Conservation (phyloP, 2,888 invertebrate species). For the Ecdyonurus torrentis region DNA sequence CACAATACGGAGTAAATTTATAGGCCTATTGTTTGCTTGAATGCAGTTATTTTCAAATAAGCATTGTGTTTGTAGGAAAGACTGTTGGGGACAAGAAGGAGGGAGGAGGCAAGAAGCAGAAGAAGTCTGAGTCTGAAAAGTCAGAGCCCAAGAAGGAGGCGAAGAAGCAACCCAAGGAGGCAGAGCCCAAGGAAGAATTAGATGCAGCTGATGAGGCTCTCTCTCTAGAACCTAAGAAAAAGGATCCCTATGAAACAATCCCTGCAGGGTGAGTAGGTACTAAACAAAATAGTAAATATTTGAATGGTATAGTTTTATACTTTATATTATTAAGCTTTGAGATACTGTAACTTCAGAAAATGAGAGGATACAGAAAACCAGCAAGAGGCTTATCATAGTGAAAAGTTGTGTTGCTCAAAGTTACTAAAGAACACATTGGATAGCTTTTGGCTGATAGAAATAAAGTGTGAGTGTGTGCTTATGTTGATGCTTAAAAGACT, state of each 20-base stretch:
- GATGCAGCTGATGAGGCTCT: slow-evolving; percentile 50
- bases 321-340: background rate
- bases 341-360: too few relatives aligned
- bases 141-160: slow-evolving; percentile 30
- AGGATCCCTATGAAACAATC: slow-evolving; percentile 80
- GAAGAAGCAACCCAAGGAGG: slow-evolving; percentile 23
- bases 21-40: background rate
- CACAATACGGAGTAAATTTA: background rate
- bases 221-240: slow-evolving; percentile 61
- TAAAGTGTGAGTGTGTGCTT: too few relatives aligned
- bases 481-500: too few relatives aligned
- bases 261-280: slow-evolving; percentile 59
- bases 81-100: slow-evolving; percentile 19
- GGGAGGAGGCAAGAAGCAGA: slow-evolving; percentile 25
- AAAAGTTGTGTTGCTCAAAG: too few relatives aligned
- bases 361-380: too few relatives aligned
- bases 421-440: too few relatives aligned
- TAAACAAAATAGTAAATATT: background rate
- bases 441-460: too few relatives aligned
- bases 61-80: slow-evolving; percentile 16
- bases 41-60: background rate
- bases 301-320: background rate
- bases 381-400: too few relatives aligned
- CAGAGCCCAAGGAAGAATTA: slow-evolving; percentile 34
- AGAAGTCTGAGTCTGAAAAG: slow-evolving; percentile 28